phyloP scores from a whole-genome alignment of 2,113 vertebrate genomes.

The Polyodon spathula region DNA sequence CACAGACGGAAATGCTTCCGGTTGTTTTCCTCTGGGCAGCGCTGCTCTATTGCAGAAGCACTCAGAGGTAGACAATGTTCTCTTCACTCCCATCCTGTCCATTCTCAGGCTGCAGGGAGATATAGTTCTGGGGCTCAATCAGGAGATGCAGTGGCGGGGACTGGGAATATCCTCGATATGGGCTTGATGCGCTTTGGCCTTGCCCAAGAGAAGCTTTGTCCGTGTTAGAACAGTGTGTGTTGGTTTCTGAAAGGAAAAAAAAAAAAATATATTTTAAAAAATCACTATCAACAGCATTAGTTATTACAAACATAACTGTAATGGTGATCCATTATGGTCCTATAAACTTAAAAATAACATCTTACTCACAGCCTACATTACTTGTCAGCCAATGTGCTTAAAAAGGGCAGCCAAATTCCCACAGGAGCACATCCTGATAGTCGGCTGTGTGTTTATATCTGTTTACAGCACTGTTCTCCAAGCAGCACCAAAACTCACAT shows the following conservation, averaged over 20 bases:
- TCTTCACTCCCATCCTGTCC: slow-evolving; percentile 61
- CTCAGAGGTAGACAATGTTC: slow-evolving; percentile 87
- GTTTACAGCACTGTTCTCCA: too few relatives aligned
- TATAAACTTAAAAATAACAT: not conserved
- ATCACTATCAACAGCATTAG: not conserved
- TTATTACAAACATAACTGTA: not conserved
- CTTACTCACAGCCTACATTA: not conserved
- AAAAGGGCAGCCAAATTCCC: too few relatives aligned
- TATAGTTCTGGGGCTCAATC: slow-evolving; percentile 35
- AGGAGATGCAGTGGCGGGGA: slow-evolving; percentile 23
- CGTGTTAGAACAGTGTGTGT: slow-evolving; percentile 28
- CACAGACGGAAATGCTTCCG: too few relatives aligned
- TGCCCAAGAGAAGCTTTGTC: slow-evolving; percentile 36
- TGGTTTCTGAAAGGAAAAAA: slow-evolving; percentile 50
- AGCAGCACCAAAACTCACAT: too few relatives aligned
- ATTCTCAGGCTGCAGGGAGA: slow-evolving; percentile 48
- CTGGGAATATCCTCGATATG: slow-evolving; percentile 25
- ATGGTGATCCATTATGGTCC: not conserved
- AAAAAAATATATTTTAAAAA: not conserved
- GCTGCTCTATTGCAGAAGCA: not conserved
- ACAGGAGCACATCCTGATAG: too few relatives aligned
- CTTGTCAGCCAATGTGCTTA: not conserved
- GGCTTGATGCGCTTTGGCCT: slow-evolving; percentile 11
- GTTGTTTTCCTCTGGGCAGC: not conserved
- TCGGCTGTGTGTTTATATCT: too few relatives aligned